A percentile compares a stretch with the other conserved stretches of the same genome.
Conservation (phyloP, 1,140 invertebrate genomes). For the silkworm (Bombyx mori) region DNA sequence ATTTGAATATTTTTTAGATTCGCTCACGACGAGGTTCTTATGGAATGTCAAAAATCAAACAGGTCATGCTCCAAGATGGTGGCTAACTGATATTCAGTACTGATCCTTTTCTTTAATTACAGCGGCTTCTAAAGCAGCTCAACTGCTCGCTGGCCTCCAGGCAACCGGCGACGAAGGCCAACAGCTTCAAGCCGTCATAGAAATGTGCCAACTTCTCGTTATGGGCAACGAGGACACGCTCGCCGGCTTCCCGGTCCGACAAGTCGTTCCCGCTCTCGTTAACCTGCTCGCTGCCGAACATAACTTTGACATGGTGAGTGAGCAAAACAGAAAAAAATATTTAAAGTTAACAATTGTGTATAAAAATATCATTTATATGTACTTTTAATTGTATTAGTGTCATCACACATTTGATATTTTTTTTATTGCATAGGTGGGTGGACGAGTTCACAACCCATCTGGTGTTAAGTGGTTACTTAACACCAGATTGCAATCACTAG, state of each 20-base stretch:
- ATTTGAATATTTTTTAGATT: too few relatives aligned
- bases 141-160: slow-evolving; percentile 93
- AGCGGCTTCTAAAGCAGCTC: slow-evolving; percentile 91
- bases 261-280: slow-evolving; percentile 96
- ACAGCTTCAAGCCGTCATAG: slow-evolving; percentile 96
- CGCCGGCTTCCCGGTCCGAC: slow-evolving; percentile 97
- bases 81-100: background rate
- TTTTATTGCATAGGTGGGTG: too few relatives aligned
- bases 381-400: too few relatives aligned
- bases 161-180: slow-evolving; percentile 96
- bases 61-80: background rate
- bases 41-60: background rate
- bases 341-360: too few relatives aligned
- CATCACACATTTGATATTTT: too few relatives aligned
- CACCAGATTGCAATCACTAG: too few relatives aligned
- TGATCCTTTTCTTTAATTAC: slow-evolving; percentile 2
- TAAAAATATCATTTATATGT: too few relatives aligned
- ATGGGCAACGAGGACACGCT: slow-evolving; percentile 99
- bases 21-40: too few relatives aligned
- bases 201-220: slow-evolving; percentile 98
- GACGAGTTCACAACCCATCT: too few relatives aligned
- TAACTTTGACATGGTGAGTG: slow-evolving; percentile 95
- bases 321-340: too few relatives aligned
- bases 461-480: too few relatives aligned
- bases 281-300: slow-evolving; percentile 92